A percentile compares a stretch with the other conserved stretches of the same genome.
Evolutionary conservation across 1,140 invertebrate genomes (phyloP).

Genomic region (Tetraneura akinire): DNA sequence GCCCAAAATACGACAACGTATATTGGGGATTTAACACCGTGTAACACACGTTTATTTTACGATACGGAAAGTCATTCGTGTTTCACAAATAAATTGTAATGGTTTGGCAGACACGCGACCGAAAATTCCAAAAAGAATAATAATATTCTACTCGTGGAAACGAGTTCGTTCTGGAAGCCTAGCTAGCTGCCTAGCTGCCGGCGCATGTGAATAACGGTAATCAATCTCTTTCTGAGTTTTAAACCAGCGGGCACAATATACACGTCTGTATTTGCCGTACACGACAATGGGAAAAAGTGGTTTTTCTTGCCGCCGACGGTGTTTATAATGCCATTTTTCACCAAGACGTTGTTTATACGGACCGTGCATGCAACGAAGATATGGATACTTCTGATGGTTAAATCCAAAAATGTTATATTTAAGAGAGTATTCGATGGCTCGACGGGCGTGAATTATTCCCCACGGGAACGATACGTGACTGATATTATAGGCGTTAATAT

Average conservation of each 20-base stretch:
- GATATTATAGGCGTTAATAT: background rate
- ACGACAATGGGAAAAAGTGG: slow-evolving; percentile 7
- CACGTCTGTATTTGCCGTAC: background rate
- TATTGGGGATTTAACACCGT: slow-evolving; percentile 9
- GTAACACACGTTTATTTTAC: slow-evolving; percentile 16
- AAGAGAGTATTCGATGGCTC: background rate
- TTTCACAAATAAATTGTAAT: slow-evolving; percentile 24
- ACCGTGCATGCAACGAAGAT: background rate
- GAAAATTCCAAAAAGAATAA: background rate
- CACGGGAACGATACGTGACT: too few species aligned
- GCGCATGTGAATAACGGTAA: background rate
- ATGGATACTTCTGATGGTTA: background rate
- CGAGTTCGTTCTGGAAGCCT: background rate
- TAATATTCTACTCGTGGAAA: background rate
- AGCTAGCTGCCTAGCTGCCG: too few species aligned
- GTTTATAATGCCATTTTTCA: slow-evolving; percentile 23
- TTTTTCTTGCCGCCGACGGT: background rate
- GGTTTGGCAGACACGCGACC: slow-evolving; percentile 22
- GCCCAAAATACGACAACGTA: slow-evolving; percentile 14
- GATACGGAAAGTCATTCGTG: slow-evolving; percentile 38
- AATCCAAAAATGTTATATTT: slow-evolving; percentile 13
- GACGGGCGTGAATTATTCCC: background rate
- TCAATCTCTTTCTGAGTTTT: slow-evolving; percentile 35
- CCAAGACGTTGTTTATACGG: background rate
- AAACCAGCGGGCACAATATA: background rate